phyloP scores from a whole-genome alignment of 64 coral and sea anemone species.

The Dendrophyllia cribrosa region DNA sequence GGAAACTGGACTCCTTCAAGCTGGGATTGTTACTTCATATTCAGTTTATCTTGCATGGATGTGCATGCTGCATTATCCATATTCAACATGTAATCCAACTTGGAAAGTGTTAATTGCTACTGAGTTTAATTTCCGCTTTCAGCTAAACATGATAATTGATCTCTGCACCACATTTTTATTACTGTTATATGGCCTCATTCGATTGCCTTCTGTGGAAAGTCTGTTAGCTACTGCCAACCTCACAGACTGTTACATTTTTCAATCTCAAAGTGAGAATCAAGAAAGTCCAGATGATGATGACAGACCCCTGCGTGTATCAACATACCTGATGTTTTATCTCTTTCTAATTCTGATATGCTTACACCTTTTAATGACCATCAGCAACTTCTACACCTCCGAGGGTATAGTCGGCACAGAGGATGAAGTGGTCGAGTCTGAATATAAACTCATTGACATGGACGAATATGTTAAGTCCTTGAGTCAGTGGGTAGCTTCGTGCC shows the following conservation, averaged over 20 bases:
- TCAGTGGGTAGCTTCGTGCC: conserved; percentile 79
- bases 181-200: conserved; percentile 68
- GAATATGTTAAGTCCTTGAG: conserved; percentile 81
- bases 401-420: conserved; percentile 82
- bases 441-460: conserved; percentile 80
- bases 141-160: conserved; percentile 89
- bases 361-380: conserved; percentile 75
- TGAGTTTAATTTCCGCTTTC: conserved; percentile 73
- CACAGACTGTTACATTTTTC: conserved; percentile 50
- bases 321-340: conserved; percentile 70
- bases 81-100: conserved; percentile 75
- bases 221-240: conserved; percentile 61
- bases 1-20: conserved; percentile 86
- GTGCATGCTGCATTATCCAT: conserved; percentile 77
- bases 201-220: conserved; percentile 49
- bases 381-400: conserved; percentile 88
- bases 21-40: conserved; percentile 78
- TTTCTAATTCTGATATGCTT: conserved; percentile 73
- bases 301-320: conserved; percentile 46
- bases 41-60: conserved; percentile 84
- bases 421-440: conserved; percentile 64
- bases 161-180: conserved; percentile 64
- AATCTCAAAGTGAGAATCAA: conserved; percentile 49
- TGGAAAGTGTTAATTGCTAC: conserved; percentile 70
- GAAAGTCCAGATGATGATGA: conserved; percentile 48